Evolutionary conservation across 30 jellyfish, hydroid and myxozoan species (phyloP), one percentile per base, ranked within the genome.

Genomic region (Nemopilema nomurai): DNA sequence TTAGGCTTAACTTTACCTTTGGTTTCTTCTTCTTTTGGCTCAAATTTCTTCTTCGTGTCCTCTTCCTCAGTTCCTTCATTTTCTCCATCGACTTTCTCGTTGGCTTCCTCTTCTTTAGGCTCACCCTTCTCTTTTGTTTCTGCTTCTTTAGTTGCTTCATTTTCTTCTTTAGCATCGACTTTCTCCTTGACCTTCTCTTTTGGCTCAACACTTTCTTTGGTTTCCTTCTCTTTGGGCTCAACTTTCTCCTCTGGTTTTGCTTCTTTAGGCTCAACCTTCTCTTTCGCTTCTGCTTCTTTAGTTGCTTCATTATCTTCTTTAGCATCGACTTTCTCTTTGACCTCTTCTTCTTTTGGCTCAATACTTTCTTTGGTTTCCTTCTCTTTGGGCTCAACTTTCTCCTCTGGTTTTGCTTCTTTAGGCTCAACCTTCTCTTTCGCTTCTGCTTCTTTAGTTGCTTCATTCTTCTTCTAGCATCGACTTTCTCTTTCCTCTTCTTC

Each of bases 261-360:
- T 0, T 62, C 77, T 1, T 74, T 52, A 0, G 81, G 64, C 6
- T 30, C 65, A 9, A 18, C 6, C 4, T 52, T 52, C 65, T 71
- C 65, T 19, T 28, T 28, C 28, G 7, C 51, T 6, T 74, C 84
- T 0, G 71, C 41, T 74, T 18, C 51, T 33, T 13, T 21, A 0
- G 41, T 49, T 77, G 87, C 77, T 20, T 53, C 69, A 49, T 31
- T 30, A 22, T 30, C 28, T 9, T 41, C 68, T 53, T 7, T 0
- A 0, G 78, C 13, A 16, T 28, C 49, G 24, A 4, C 23, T 71
- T 8, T 21, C 25, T 71, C 65, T 3, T 52, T 17, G 27, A 1
- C 28, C 3, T 74, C 27, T 74, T 33, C 72, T 32, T 49, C 72
- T 1, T 13, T 23, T 52, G 87, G 77, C 27, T 53, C 69, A 49